Conservation (phyloP, 2,888 invertebrate species). For the Malthinus seriepunctatus region DNA sequence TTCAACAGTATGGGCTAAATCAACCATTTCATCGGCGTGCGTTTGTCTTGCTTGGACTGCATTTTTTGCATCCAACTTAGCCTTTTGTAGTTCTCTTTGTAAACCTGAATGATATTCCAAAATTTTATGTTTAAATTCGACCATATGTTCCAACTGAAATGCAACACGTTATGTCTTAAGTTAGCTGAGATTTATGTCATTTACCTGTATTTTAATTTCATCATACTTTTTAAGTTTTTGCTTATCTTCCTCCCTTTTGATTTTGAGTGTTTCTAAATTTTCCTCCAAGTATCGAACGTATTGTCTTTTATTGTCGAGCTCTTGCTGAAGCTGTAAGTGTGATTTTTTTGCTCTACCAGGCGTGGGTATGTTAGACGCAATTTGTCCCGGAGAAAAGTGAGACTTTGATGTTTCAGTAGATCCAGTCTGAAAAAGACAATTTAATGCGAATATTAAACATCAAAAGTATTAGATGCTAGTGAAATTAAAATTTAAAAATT, state of each 20-base stretch:
- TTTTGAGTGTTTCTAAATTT: conserved; percentile 88
- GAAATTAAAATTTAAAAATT: conserved; percentile 9
- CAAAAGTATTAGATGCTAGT: too few species aligned
- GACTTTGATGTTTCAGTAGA: conserved; percentile 89
- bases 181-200: conserved; percentile 20
- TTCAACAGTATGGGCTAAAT: conserved; percentile 91
- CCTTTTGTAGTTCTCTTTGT: conserved; percentile 84
- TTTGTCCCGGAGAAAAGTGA: conserved; percentile 85
- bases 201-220: conserved; percentile 77
- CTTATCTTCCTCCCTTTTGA: conserved; percentile 88
- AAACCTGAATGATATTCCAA: conserved; percentile 87
- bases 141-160: conserved; percentile 75
- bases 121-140: conserved; percentile 92
- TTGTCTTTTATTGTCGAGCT: conserved; percentile 68
- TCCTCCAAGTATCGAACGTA: conserved; percentile 88
- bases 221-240: conserved; percentile 91
- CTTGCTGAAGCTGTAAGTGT: conserved; percentile 52
- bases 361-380: conserved; percentile 63
- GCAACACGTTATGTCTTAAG: background rate
- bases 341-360: conserved; percentile 67
- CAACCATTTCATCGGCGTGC: conserved; percentile 93
- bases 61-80: conserved; percentile 86
- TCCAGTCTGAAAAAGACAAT: conserved; percentile 65
- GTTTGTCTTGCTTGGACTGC: conserved; percentile 83
- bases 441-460: too few species aligned